Base-by-base conservation (phyloP, 2,113 vertebrate species). In the Sialia sialis region DNA sequence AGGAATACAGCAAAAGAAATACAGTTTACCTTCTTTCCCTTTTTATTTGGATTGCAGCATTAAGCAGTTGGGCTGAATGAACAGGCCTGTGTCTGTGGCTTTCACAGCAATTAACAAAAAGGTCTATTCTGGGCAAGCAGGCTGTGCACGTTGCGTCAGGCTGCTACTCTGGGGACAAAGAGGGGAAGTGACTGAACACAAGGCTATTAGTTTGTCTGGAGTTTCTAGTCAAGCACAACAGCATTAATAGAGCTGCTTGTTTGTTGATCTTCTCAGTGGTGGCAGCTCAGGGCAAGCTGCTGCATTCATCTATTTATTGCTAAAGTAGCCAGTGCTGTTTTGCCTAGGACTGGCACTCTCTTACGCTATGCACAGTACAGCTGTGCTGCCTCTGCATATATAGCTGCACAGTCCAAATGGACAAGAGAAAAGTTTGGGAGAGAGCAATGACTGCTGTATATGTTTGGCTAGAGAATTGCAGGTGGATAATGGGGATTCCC, bases 231-330 rank as follows among this genome's bases (percentile, higher is more conserved):
- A 34, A 84, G 89, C 74, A 26, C 1, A 1, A 32, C 8, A 11
- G 70, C 67, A 49, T 54, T 86, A 93, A 94, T 7, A 84, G 92
- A 77, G 72, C 67, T 0, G 3, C 80, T 88, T 93, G 83, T 95
- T 92, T 93, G 90, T 59, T 88, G 90, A 79, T 79, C 54, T 73
- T 36, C 73, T 80, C 78, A 23, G 39, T 1, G 0, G 20, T 7
- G 59, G 94, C 85, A 82, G 92, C 75, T 73, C 29, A 7, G 79
- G 74, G 67, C 88, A 91, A 88, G 83, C 76, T 88, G 83, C 76
- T 83, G 72, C 38, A 48, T 73, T 90, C 69, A 72, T 39, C 78
- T 73, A 3, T 87, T 92, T 79, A 43, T 23, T 78, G 62, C 90
- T 4, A 14, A 46, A 68, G 78, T 46, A 76, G 52, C 39, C 39